Evolutionary conservation across 1,140 invertebrate genomes (phyloP).

Genomic region (Melipona quadrifasciata): DNA sequence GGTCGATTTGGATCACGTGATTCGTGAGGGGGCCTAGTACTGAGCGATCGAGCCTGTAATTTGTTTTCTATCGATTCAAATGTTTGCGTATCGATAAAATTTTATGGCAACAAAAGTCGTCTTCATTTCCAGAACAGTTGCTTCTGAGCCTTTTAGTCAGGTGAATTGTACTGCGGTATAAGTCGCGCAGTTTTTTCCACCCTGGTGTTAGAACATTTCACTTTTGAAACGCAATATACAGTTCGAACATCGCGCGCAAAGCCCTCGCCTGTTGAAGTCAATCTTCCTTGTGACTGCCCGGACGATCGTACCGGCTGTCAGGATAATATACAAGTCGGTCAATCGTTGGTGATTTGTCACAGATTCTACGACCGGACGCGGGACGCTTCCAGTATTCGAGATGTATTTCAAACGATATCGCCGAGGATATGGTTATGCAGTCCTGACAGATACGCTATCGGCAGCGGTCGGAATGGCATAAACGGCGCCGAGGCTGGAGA

Average conservation of each 20-base stretch:
- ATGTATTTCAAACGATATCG: conserved; percentile 46
- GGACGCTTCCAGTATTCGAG: conserved; percentile 29
- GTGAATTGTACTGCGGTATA: too few relatives aligned
- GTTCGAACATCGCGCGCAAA: neutral
- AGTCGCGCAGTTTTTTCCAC: too few relatives aligned
- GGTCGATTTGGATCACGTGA: too few relatives aligned
- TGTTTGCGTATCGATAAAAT: too few relatives aligned
- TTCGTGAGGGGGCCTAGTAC: too few relatives aligned
- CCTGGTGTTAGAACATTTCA: too few relatives aligned
- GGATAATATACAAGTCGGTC: neutral
- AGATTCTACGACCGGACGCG: neutral
- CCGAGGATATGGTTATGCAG: conserved; percentile 41
- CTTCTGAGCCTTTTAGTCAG: too few relatives aligned
- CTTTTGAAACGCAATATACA: too few relatives aligned
- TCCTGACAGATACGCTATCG: conserved; percentile 57
- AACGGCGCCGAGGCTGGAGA: conserved; percentile 16
- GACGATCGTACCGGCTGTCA: neutral
- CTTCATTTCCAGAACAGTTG: too few relatives aligned
- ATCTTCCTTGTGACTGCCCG: neutral
- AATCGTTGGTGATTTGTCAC: neutral
- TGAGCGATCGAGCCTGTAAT: too few relatives aligned
- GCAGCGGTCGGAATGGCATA: conserved; percentile 13
- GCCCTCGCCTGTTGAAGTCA: neutral
- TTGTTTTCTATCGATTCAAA: too few relatives aligned
- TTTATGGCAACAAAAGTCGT: too few relatives aligned